These are phyloP conservation scores for Scaptomyza montana DNA, from an alignment of 1,140 invertebrate species.

Conservation along the genomic window DNA sequence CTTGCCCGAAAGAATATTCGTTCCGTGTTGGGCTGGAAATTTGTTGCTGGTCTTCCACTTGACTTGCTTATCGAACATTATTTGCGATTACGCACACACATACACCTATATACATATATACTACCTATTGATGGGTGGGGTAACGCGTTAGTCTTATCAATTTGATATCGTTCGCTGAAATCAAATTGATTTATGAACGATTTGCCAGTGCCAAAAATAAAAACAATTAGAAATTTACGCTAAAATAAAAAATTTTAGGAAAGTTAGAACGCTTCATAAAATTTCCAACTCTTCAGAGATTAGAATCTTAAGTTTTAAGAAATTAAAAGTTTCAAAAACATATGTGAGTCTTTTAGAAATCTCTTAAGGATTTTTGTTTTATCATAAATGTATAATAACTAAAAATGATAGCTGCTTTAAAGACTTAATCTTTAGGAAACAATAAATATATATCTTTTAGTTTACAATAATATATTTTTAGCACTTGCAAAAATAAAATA, in stretches of 20 bases:
- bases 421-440: too few species aligned
- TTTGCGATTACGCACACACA: constrained; percentile 54
- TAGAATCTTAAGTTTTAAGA: too few species aligned
- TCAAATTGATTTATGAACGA: constrained; percentile 81
- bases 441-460: too few species aligned
- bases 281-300: too few species aligned
- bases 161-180: constrained; percentile 55
- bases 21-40: constrained; percentile 58
- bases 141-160: constrained; percentile 52
- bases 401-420: too few species aligned
- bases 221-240: background rate
- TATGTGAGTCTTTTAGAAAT: too few species aligned
- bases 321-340: too few species aligned
- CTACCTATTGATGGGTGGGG: constrained; percentile 32
- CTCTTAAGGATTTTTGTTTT: too few species aligned
- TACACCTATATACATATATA: constrained; percentile 6
- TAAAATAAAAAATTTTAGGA: background rate
- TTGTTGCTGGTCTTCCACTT: constrained; percentile 46
- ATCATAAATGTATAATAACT: too few species aligned
- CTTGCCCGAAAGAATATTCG: constrained; percentile 39
- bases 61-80: constrained; percentile 59
- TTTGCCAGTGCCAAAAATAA: constrained; percentile 67
- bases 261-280: too few species aligned
- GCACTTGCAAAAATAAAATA: constrained; percentile 3
- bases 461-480: too few species aligned